phyloP scores from a whole-genome alignment of 2,888 invertebrate species.

The Drosophila vallismaia region DNA sequence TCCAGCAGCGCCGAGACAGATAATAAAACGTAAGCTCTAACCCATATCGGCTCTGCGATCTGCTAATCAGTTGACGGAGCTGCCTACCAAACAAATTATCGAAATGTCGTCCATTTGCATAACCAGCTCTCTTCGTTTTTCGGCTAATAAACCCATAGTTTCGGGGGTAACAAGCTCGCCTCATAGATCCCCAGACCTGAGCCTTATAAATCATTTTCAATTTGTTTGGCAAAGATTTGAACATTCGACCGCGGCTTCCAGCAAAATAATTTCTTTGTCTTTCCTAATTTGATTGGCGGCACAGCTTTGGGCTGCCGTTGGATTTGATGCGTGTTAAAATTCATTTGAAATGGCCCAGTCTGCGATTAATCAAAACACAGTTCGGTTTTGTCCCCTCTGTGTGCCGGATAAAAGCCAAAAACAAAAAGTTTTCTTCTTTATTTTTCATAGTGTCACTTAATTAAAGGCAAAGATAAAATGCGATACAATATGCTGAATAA shows the following conservation, averaged over 20 bases:
- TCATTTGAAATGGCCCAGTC: constrained; percentile 54
- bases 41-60: constrained; percentile 35
- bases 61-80: constrained; percentile 47
- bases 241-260: constrained; percentile 19
- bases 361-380: constrained; percentile 63
- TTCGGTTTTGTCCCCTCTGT: constrained; percentile 23
- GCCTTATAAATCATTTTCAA: constrained; percentile 65
- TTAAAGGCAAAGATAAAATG: constrained; percentile 65
- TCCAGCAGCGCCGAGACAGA: constrained; percentile 19
- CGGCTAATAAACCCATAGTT: constrained; percentile 61
- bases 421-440: constrained; percentile 21
- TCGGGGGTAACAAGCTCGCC: constrained; percentile 56
- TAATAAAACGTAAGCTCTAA: constrained; percentile 46
- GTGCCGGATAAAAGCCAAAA: constrained; percentile 6
- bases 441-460: constrained; percentile 67
- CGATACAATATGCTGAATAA: constrained; percentile 35
- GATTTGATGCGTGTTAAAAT: constrained; percentile 58
- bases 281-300: constrained; percentile 63
- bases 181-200: constrained; percentile 12
- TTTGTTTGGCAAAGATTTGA: constrained; percentile 48
- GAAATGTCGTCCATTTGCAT: constrained; percentile 55
- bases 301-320: constrained; percentile 23
- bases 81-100: constrained; percentile 48
- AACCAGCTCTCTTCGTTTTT: constrained; percentile 50
- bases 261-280: constrained; percentile 67